Percentiles rank a stretch among this genome's conserved stretches.
Evolutionary conservation across 2,888 invertebrate species (phyloP).

Genomic region (Cinara cedri): DNA sequence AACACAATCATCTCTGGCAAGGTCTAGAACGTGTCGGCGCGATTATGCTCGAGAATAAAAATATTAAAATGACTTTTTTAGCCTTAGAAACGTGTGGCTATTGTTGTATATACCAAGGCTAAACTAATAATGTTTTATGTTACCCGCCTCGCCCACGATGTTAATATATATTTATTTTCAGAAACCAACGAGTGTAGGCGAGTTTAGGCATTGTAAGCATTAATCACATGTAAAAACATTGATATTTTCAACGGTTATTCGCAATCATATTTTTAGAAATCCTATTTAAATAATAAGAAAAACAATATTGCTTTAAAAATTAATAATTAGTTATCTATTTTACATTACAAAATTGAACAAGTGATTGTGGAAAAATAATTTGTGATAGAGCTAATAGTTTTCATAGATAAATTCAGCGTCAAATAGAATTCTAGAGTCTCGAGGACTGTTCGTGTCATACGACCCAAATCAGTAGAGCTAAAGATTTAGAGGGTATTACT

Average conservation of each 20-base stretch:
- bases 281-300: no score
- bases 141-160: conserved; percentile 22
- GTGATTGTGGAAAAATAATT: no score
- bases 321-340: no score
- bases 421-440: no score
- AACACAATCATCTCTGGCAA: conserved; percentile 12
- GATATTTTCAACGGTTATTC: neutral
- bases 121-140: conserved; percentile 29
- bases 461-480: no score
- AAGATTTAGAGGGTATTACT: no score
- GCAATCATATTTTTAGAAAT: no score
- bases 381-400: no score
- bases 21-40: conserved; percentile 33
- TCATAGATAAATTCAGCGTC: no score
- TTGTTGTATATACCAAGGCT: conserved; percentile 45
- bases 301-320: no score
- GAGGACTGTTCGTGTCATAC: no score
- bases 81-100: conserved; percentile 9
- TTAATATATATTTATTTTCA: conserved; percentile 15
- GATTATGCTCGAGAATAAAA: conserved; percentile 29
- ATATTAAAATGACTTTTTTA: conserved; percentile 43
- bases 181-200: conserved; percentile 12
- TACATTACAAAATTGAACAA: no score
- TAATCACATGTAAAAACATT: conserved; percentile 9
- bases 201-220: neutral